These are phyloP conservation scores for Pristionchus maxplancki DNA, from an alignment of 2,888 invertebrate genomes.

Conservation along the genomic window DNA sequence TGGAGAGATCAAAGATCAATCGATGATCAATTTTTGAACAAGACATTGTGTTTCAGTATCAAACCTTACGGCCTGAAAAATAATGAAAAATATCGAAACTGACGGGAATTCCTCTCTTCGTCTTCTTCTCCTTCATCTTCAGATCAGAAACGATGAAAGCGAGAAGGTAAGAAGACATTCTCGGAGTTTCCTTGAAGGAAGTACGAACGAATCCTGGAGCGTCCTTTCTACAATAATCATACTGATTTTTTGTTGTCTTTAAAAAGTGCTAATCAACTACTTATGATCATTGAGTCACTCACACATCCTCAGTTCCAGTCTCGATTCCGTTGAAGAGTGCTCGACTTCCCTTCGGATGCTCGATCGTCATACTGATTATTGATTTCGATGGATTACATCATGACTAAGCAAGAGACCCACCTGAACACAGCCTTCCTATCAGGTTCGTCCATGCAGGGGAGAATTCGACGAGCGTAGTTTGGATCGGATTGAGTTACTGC, in stretches of 20 bases:
- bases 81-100: too few relatives aligned
- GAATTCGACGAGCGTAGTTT: slow-evolving; percentile 52
- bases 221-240: neutral
- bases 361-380: slow-evolving; percentile 36
- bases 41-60: too few relatives aligned
- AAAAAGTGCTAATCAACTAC: neutral
- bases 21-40: neutral
- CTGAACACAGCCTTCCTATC: slow-evolving; percentile 52
- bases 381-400: neutral
- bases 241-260: neutral
- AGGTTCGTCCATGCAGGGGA: slow-evolving; percentile 62
- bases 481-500: slow-evolving; percentile 55
- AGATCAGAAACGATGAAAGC: slow-evolving; percentile 90
- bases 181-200: slow-evolving; percentile 78
- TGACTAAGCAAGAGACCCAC: neutral
- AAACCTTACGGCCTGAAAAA: neutral
- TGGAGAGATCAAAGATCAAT: slow-evolving; percentile 57
- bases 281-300: neutral
- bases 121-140: slow-evolving; percentile 82
- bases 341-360: slow-evolving; percentile 56
- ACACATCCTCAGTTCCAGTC: slow-evolving; percentile 50
- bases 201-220: slow-evolving; percentile 79
- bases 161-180: slow-evolving; percentile 91
- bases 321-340: slow-evolving; percentile 57
- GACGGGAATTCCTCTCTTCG: slow-evolving; percentile 83